Base-by-base conservation (phyloP, 2,113 vertebrate species). In the Takifugu bimaculatus region DNA sequence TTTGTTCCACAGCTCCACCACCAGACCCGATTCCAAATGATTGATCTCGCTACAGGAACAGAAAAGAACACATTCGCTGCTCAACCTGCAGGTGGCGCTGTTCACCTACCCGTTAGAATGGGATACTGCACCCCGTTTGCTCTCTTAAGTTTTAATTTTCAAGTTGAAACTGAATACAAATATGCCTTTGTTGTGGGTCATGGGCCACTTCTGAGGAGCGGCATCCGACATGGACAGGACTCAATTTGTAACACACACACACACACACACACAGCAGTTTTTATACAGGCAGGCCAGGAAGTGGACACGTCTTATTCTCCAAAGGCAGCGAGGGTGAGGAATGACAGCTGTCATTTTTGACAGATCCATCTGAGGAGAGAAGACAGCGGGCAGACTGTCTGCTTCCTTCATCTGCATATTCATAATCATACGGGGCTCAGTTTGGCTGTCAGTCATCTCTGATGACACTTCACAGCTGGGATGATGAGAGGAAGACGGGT, bases 1-100 rank as follows among this genome's bases (percentile, higher is more conserved):
- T 90, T 98, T 99, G 81, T 97, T 98, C 97, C 97, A 99, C 26
- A 99, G 90, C 79, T 99, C 97, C 85, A 98, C 94, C 69, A 97
- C 94, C 54, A 99, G 88, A 53, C 95, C 94, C 9, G 97, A 90
- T 70, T 98, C 94, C 86, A 95, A 88, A 0, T 94, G 94, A 77
- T 75, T 96, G 86, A 98, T 97, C 90, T 99, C 97, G 79, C 97
- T 99, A 77, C 28, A 50, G 29, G 62, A 28, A 64, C 9, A 81
- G 12, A 56, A 5, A 65, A 50, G 65, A 10, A 65, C 44, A 54
- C n/a, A 50, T 52, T 13, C 9, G 5, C 5, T 13, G 3, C 27
- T 11, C 6, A 5, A 48, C 14, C 35, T 2, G 35, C 11, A 39
- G 35, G 35, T 1, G 35, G 35, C 11, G 35, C 35, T 39, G 35